Evolutionary conservation across 2,888 invertebrate genomes (phyloP).

Genomic region (Tipula confusa): DNA sequence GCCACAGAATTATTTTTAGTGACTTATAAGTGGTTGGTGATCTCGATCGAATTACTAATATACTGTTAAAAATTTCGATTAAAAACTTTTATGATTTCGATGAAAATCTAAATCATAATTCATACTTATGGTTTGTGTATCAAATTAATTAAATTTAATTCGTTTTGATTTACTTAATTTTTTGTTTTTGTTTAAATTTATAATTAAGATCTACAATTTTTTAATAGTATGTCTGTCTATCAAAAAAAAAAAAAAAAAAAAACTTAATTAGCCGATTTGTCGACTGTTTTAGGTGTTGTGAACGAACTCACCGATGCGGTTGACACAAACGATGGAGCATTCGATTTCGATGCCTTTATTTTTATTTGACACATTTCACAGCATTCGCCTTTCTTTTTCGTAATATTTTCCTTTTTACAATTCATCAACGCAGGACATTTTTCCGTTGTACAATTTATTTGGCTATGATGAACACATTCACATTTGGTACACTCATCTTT

Average conservation of each 20-base stretch:
- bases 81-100: neutral
- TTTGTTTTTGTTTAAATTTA: too few species aligned
- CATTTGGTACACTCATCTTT: conserved; percentile 52
- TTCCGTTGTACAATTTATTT: conserved; percentile 50
- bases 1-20: too few species aligned
- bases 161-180: neutral
- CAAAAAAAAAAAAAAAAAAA: too few species aligned
- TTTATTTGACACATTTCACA: conserved; percentile 30
- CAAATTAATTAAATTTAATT: neutral
- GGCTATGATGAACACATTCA: conserved; percentile 49
- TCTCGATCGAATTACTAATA: neutral
- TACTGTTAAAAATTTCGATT: neutral
- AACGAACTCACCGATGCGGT: neutral
- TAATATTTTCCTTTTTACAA: neutral
- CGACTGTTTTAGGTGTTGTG: neutral
- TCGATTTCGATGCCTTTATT: neutral
- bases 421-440: conserved; percentile 43
- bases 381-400: conserved; percentile 32
- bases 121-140: neutral
- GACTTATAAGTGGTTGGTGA: neutral
- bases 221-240: neutral
- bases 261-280: neutral
- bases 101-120: neutral
- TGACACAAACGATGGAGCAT: neutral
- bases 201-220: neutral